Evolutionary conservation across 1,140 invertebrate species (phyloP).

Genomic region (Dreissena polymorpha): DNA sequence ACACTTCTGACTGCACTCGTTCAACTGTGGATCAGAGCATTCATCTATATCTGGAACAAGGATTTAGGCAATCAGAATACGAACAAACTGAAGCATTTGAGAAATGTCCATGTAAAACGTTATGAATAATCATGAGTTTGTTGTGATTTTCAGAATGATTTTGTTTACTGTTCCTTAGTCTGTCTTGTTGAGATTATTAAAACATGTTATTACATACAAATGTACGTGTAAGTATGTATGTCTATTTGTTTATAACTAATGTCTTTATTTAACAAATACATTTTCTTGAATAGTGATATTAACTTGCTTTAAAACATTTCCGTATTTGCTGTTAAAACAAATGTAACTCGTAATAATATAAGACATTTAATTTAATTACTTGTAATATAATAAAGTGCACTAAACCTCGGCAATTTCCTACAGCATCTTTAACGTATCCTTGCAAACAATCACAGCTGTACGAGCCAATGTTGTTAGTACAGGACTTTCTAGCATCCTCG

Average conservation of each 20-base stretch:
- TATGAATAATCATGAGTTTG: no score
- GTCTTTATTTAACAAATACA: not conserved
- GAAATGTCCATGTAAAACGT: no score
- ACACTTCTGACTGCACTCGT: no score
- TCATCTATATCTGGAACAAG: no score
- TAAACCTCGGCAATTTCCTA: slow-evolving; percentile 31
- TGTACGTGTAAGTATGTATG: no score
- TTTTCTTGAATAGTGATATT: not conserved
- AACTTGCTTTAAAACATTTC: not conserved
- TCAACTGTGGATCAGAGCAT: no score
- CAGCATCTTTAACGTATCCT: not conserved
- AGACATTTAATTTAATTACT: not conserved
- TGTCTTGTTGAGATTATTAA: not conserved
- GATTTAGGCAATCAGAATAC: not conserved
- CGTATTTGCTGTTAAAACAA: not conserved
- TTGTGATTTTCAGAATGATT: no score
- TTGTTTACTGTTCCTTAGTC: not conserved
- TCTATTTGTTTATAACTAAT: not conserved
- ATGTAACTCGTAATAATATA: not conserved
- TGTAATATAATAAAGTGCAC: not conserved
- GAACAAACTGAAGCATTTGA: no score
- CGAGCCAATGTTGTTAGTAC: slow-evolving; percentile 10
- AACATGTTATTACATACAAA: no score
- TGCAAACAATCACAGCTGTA: slow-evolving; percentile 23
- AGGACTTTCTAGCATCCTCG: slow-evolving; percentile 13